These are phyloP conservation scores for Patiria pectinifera DNA, from an alignment of 53 echinoderm and acorn worm genomes.

Conservation along the genomic window DNA sequence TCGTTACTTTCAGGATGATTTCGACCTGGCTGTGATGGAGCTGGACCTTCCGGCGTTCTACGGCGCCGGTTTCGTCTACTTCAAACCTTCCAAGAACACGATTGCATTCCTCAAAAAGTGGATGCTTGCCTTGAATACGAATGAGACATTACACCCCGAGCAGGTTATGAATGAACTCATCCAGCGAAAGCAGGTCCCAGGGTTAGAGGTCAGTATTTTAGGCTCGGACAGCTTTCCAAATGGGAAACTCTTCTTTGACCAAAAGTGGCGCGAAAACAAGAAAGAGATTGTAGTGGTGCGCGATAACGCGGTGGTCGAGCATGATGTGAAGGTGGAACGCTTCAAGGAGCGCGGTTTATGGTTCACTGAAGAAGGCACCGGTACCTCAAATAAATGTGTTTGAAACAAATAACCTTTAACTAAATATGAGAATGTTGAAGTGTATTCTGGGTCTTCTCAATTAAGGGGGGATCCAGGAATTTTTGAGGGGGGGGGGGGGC, in stretches of 20 bases:
- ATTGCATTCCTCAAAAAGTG: constrained; percentile 65
- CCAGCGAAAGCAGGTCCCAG: constrained; percentile 1
- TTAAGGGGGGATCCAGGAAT: too few species aligned
- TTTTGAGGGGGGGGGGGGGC: too few species aligned
- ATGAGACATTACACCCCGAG: constrained; percentile 62
- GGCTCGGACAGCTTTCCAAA: constrained; percentile 75
- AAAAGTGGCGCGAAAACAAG: constrained; percentile 41
- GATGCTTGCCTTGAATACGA: constrained; percentile 57
- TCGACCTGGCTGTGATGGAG: constrained; percentile 68
- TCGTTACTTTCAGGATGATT: constrained; percentile 72
- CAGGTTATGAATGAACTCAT: constrained; percentile 77
- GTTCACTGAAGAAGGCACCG: background rate
- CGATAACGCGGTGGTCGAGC: constrained; percentile 79
- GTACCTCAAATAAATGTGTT: too few species aligned
- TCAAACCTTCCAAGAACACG: constrained; percentile 65
- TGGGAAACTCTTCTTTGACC: constrained; percentile 73
- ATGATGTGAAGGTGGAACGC: constrained; percentile 66
- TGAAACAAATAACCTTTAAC: too few species aligned
- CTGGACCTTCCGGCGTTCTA: constrained; percentile 64
- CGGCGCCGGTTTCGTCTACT: constrained; percentile 86
- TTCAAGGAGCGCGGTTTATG: constrained; percentile 12
- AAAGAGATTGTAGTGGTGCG: constrained; percentile 70
- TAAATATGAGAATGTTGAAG: too few species aligned
- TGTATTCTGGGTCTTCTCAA: too few species aligned
- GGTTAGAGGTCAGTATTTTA: constrained; percentile 69